Conservation (phyloP, 2,113 vertebrate species). For the Dolichallabes microphthalmus region DNA sequence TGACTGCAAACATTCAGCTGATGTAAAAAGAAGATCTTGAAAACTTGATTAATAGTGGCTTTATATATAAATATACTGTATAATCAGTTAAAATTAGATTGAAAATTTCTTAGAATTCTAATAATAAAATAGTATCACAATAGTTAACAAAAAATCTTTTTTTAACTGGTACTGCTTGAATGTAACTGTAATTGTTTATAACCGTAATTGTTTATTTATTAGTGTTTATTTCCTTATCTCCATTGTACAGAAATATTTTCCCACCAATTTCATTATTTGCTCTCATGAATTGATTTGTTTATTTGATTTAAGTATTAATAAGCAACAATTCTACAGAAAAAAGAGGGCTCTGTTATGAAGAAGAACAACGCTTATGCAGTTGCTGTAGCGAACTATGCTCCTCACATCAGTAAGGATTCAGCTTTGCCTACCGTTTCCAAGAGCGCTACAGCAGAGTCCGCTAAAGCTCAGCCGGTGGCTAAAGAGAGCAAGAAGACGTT, state of each 20-base stretch:
- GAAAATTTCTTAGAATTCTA: background rate
- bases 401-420: conserved; percentile 87
- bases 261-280: background rate
- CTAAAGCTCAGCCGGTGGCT: conserved; percentile 77
- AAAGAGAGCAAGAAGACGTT: conserved; percentile 93
- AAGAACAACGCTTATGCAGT: conserved; percentile 95
- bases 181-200: background rate
- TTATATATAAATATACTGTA: background rate
- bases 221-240: background rate
- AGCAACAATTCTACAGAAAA: conserved; percentile 77
- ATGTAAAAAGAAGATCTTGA: background rate
- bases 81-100: background rate
- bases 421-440: conserved; percentile 89
- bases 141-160: background rate
- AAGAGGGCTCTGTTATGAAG: conserved; percentile 86
- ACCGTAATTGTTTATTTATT: background rate
- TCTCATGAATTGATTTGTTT: background rate
- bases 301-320: conserved; percentile 5
- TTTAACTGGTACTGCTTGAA: background rate
- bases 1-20: background rate
- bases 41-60: background rate
- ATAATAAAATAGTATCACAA: background rate
- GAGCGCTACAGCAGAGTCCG: conserved; percentile 78
- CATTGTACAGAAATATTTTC: background rate
- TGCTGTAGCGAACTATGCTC: conserved; percentile 91